Conservation (phyloP, 2,888 invertebrate species). For the Malacosoma neustria region DNA sequence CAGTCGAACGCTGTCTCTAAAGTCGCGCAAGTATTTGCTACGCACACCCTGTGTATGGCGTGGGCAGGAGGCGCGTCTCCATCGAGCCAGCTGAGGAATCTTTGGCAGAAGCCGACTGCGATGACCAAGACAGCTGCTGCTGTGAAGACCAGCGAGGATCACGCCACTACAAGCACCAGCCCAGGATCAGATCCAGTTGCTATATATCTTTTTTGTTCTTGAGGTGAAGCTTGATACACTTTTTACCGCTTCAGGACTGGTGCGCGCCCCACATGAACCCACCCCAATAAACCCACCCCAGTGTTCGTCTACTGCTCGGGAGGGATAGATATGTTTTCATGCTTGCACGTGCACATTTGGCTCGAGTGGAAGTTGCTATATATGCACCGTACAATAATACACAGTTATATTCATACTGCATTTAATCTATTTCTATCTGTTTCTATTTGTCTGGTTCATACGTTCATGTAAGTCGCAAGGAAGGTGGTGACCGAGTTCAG, state of each 20-base stretch:
- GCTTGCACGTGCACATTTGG: too few species aligned
- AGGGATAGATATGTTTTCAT: too few species aligned
- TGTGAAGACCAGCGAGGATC: conserved; percentile 82
- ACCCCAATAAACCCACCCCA: too few species aligned
- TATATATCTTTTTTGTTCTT: too few species aligned
- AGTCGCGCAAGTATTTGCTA: conserved; percentile 84
- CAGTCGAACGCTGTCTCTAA: conserved; percentile 75
- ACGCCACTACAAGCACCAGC: conserved; percentile 77
- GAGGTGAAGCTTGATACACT: too few species aligned
- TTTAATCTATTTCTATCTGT: not conserved
- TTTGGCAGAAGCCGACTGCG: conserved; percentile 85
- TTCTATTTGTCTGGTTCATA: conserved; percentile 48
- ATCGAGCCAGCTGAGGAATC: conserved; percentile 85
- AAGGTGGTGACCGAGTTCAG: conserved; percentile 70
- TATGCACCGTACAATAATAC: conserved; percentile 15
- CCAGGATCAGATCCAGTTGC: conserved; percentile 35
- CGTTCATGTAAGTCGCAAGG: conserved; percentile 77
- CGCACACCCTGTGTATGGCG: conserved; percentile 83
- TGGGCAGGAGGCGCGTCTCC: conserved; percentile 76
- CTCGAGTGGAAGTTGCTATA: too few species aligned
- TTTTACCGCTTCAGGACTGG: too few species aligned
- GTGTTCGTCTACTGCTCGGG: too few species aligned
- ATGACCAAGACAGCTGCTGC: conserved; percentile 85
- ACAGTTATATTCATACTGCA: not conserved
- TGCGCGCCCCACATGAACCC: too few species aligned